Evolutionary conservation across 2,888 invertebrate species (phyloP), one percentile per base, ranked within the genome.

Genomic region (Drosophila anceps): DNA sequence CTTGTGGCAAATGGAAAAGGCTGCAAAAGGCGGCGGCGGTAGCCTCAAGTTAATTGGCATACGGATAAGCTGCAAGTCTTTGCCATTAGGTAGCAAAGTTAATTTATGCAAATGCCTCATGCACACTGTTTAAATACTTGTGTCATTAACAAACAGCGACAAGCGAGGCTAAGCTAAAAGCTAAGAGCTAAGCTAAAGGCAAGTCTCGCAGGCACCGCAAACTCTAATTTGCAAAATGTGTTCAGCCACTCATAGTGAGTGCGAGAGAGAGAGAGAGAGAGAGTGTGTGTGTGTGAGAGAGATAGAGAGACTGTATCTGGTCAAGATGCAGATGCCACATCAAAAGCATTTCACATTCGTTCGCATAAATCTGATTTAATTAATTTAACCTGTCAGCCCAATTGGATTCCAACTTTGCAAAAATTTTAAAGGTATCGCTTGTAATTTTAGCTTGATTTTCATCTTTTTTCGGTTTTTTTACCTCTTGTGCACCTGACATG

Each of bases 61-160:
- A 27, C 61, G 12, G 48, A 62, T 54, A 31, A 55, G 37, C 12
- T 46, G 58, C 27, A 29, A 20, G 57, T 61, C 60, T 55, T 69
- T 70, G 76, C 74, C 68, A 76, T 69, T 71, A 64, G 68, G 67
- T 58, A 57, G 68, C 58, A 75, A 54, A 81, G 71, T 86, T 81
- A 83, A 86, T 84, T 83, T 84, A 84, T 84, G 86, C 80, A 83
- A 83, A 83, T 79, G 74, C 74, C 84, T 74, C 80, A 81, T 79
- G 69, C 84, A 72, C 69, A 72, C 68, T 68, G 70, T 70, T 73
- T 77, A 79, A 86, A 86, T 82, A 73, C 83, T 86, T 84, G 77
- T 74, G 77, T 81, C 84, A 86, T 83, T 86, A 86, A 77, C 80
- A 86, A 84, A 82, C 81, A 70, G 53, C 43, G 69, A 46, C 33